A percentile compares a stretch with the other conserved stretches of the same genome.
These are phyloP conservation scores for Tenthredo mesomela DNA, from an alignment of 2,888 invertebrate species.

Conservation along the genomic window DNA sequence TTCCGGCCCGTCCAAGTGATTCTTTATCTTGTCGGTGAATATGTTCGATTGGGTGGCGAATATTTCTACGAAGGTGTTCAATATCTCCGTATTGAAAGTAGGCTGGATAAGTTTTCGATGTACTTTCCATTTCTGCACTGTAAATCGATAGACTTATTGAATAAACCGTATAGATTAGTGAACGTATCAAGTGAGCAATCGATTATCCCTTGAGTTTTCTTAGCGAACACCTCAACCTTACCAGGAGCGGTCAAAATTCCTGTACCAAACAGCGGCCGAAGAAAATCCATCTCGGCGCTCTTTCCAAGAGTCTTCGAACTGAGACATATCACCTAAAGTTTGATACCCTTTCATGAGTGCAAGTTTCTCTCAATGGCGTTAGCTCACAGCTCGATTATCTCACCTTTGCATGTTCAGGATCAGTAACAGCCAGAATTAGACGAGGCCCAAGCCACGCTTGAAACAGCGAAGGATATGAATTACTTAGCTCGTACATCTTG, in stretches of 20 bases:
- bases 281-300: not conserved
- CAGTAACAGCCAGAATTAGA: conserved; percentile 60
- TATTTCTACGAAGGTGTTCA: conserved; percentile 82
- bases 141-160: not conserved
- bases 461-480: conserved; percentile 62
- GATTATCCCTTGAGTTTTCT: not conserved
- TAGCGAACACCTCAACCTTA: conserved; percentile 52
- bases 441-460: conserved; percentile 62
- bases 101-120: conserved; percentile 82
- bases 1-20: conserved; percentile 72
- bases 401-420: conserved; percentile 67
- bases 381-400: not conserved
- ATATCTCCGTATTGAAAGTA: conserved; percentile 83
- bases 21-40: conserved; percentile 78
- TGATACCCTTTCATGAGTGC: not conserved
- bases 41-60: conserved; percentile 83
- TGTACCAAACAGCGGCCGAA: too few species aligned
- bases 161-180: not conserved
- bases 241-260: too few species aligned
- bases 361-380: accelerated
- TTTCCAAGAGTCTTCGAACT: not conserved
- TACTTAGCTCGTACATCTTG: conserved; percentile 57
- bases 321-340: not conserved
- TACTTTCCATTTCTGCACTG: conserved; percentile 81
- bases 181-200: not conserved